phyloP scores from a whole-genome alignment of 37 sponge, comb jelly and placozoan genomes.

The Theonella swinhoei region DNA sequence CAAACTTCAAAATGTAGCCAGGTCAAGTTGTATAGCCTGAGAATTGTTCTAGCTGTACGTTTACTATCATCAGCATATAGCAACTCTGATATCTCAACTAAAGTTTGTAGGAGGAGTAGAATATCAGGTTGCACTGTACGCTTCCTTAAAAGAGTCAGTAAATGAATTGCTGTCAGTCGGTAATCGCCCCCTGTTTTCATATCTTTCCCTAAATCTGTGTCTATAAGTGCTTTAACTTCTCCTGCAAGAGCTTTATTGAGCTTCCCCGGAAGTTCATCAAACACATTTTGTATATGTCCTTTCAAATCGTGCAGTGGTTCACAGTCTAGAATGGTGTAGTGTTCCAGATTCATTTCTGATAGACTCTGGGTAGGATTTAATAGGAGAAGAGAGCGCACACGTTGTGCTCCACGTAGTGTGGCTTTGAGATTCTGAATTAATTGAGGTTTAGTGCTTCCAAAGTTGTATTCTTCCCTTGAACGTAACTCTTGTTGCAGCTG shows the following conservation, averaged over 20 bases:
- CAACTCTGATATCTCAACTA: background rate
- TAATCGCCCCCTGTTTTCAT: no score
- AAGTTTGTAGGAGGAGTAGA: background rate
- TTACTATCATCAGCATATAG: background rate
- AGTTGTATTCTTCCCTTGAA: background rate
- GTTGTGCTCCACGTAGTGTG: background rate
- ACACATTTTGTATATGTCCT: no score
- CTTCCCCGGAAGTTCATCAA: background rate
- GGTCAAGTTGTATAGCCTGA: conserved; percentile 11
- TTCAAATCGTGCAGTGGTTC: no score
- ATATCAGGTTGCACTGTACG: no score
- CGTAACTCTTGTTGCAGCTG: background rate
- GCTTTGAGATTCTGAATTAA: background rate
- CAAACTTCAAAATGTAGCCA: conserved; percentile 9
- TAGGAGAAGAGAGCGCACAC: conserved; percentile 18
- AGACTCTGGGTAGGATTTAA: conserved; percentile 3
- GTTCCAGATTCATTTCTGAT: background rate
- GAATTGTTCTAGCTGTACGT: background rate
- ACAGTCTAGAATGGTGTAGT: conserved; percentile 10
- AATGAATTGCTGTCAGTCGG: no score
- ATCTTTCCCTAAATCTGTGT: background rate
- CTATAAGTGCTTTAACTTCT: background rate
- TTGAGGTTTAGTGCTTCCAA: background rate
- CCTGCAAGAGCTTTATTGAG: background rate
- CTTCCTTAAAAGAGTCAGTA: no score